Percentiles rank a stretch among this genome's conserved stretches.
Evolutionary conservation across 1,140 invertebrate species (phyloP).

Genomic region (Lepidurus apus): DNA sequence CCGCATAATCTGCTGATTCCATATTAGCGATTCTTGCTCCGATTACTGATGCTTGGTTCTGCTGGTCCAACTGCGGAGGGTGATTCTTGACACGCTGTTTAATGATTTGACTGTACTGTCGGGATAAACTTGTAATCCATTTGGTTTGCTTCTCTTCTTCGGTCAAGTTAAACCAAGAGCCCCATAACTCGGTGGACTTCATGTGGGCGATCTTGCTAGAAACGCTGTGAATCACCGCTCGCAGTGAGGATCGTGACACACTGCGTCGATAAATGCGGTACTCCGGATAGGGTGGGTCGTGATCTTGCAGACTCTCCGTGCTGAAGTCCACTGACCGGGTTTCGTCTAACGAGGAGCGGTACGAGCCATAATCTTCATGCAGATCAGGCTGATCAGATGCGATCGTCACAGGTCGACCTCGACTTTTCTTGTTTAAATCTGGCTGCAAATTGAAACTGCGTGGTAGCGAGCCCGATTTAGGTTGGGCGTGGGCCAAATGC

Average conservation of each 20-base stretch:
- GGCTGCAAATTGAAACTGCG: conserved; percentile 60
- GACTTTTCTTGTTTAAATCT: conserved; percentile 28
- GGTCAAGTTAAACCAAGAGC: conserved; percentile 29
- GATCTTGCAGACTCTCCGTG: conserved; percentile 52
- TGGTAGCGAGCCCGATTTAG: conserved; percentile 69
- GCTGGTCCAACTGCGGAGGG: neutral
- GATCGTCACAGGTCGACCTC: conserved; percentile 61
- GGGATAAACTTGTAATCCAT: conserved; percentile 41
- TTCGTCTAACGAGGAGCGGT: conserved; percentile 51
- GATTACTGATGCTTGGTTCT: conserved; percentile 38
- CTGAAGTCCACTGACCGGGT: conserved; percentile 46
- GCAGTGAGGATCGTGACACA: conserved; percentile 46
- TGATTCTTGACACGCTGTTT: conserved; percentile 42
- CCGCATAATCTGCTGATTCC: conserved; percentile 36
- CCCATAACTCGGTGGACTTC: conserved; percentile 32
- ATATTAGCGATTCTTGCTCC: conserved; percentile 40
- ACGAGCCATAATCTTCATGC: conserved; percentile 35
- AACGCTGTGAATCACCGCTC: conserved; percentile 46
- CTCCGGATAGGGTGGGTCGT: conserved; percentile 52
- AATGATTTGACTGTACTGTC: conserved; percentile 44
- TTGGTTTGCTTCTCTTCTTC: conserved; percentile 35
- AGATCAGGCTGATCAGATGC: conserved; percentile 57
- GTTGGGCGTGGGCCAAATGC: conserved; percentile 46
- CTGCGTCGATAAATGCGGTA: conserved; percentile 66
- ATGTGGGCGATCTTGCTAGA: conserved; percentile 40